Conservation (phyloP, 1,140 invertebrate species). For the Pectinophora gossypiella region DNA sequence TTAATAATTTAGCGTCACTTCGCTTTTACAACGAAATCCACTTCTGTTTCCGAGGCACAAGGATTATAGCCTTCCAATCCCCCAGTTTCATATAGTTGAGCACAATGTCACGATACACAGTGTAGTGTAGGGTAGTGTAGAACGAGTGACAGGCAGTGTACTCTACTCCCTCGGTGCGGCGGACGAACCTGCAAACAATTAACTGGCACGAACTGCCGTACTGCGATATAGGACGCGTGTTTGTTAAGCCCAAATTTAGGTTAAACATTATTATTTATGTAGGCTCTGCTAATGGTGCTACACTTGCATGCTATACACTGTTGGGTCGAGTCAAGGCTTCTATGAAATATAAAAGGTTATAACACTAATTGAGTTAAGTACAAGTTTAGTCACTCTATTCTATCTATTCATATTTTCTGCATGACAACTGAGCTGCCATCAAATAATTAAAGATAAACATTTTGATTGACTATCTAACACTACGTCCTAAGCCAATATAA, state of each 20-base stretch:
- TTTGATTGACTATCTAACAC: no score
- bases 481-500: neutral
- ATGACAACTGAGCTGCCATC: no score
- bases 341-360: no score
- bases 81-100: neutral
- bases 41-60: neutral
- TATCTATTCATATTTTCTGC: no score
- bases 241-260: neutral
- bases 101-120: neutral
- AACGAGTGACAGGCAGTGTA: conserved; percentile 1
- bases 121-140: conserved; percentile 7
- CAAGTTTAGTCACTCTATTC: no score
- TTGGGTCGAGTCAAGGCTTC: no score
- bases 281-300: no score
- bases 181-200: conserved; percentile 45
- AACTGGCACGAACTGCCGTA: conserved; percentile 24
- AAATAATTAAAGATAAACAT: no score
- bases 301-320: no score
- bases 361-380: no score
- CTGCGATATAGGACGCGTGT: neutral
- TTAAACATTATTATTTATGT: neutral
- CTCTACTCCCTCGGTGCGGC: conserved; percentile 16
- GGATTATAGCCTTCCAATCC: neutral
- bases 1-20: no score
- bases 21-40: no score